These are phyloP conservation scores for Pionites leucogaster DNA, from an alignment of 2,113 vertebrate species.

Conservation along the genomic window DNA sequence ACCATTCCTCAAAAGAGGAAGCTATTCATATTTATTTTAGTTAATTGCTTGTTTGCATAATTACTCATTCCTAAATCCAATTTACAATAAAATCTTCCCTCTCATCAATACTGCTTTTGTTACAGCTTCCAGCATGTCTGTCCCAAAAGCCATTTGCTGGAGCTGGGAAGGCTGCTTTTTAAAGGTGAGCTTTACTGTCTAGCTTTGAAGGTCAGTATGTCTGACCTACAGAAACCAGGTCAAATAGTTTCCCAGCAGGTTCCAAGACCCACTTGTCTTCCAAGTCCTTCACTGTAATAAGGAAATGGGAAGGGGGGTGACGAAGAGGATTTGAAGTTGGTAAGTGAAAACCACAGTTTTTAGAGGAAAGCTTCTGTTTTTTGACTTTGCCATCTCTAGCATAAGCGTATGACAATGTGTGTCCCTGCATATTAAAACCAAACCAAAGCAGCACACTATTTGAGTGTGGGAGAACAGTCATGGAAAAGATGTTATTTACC, in stretches of 20 bases:
- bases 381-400: neutral
- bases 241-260: neutral
- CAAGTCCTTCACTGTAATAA: neutral
- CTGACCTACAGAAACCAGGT: neutral
- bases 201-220: neutral
- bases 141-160: neutral
- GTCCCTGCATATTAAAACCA: neutral
- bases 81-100: constrained; percentile 25
- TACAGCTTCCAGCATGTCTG: neutral
- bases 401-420: neutral
- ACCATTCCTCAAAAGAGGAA: neutral
- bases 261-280: neutral
- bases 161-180: neutral
- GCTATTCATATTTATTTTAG: constrained; percentile 36
- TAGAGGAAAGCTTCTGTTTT: neutral
- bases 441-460: neutral
- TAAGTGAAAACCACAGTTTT: neutral
- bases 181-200: constrained; percentile 12
- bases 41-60: constrained; percentile 60
- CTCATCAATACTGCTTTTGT: constrained; percentile 45
- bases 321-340: neutral
- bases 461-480: neutral
- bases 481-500: neutral
- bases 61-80: constrained; percentile 33
- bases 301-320: neutral